Evolutionary conservation across 2,113 vertebrate species (phyloP).

Genomic region (Oncorhynchus masou): DNA sequence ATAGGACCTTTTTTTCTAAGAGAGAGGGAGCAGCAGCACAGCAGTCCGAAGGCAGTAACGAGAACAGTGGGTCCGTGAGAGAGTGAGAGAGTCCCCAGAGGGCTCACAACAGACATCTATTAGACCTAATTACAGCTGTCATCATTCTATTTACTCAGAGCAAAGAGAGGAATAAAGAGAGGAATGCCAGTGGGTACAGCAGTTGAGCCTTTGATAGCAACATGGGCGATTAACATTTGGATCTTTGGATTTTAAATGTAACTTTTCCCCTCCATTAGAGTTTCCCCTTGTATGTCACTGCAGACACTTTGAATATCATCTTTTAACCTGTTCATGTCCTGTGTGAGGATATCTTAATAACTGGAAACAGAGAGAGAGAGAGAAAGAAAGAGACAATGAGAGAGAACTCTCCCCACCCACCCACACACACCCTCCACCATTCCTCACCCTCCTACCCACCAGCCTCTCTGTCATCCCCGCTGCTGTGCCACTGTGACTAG

Average conservation of each 20-base stretch:
- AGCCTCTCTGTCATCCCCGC: neutral
- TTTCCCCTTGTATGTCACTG: too few relatives aligned
- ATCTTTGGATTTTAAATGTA: neutral
- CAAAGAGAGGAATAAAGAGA: slow-evolving; percentile 51
- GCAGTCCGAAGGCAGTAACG: slow-evolving; percentile 58
- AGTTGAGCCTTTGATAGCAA: neutral
- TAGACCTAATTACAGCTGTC: slow-evolving; percentile 74
- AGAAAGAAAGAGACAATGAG: too few relatives aligned
- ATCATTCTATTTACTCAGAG: slow-evolving; percentile 71
- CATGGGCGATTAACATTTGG: slow-evolving; percentile 33
- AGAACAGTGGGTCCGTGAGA: slow-evolving; percentile 16
- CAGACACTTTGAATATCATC: too few relatives aligned
- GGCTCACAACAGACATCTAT: slow-evolving; percentile 59
- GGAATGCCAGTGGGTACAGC: neutral
- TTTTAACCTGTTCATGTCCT: too few relatives aligned
- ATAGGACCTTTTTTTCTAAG: neutral
- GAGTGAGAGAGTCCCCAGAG: slow-evolving; percentile 50
- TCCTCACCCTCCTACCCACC: neutral
- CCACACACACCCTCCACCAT: slow-evolving; percentile 2
- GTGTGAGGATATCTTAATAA: too few relatives aligned
- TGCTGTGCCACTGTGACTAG: slow-evolving; percentile 2
- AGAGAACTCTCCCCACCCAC: too few relatives aligned
- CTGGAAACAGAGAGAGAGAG: too few relatives aligned
- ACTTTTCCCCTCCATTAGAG: slow-evolving; percentile 36
- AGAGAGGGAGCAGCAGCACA: slow-evolving; percentile 48